Percentiles rank a stretch among this genome's conserved stretches.
Conservation (phyloP, 2,113 vertebrate species). For the Sakesphorus luctuosus region DNA sequence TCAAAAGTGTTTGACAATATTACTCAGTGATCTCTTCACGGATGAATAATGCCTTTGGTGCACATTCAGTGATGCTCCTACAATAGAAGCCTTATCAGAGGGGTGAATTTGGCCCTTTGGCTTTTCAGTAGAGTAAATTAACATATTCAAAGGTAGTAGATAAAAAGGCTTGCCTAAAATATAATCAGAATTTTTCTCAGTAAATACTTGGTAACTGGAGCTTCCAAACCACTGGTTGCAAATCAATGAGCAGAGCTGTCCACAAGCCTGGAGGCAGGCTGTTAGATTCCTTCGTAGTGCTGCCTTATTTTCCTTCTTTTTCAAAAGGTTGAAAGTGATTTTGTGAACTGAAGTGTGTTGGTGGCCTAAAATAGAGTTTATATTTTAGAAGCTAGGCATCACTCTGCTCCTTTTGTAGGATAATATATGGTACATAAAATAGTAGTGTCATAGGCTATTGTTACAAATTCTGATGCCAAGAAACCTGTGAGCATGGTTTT, state of each 20-base stretch:
- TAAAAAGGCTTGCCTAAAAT: slow-evolving; percentile 44
- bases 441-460: background rate
- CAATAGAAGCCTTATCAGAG: slow-evolving; percentile 40
- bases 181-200: slow-evolving; percentile 36
- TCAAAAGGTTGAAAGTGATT: background rate
- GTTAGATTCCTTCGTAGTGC: slow-evolving; percentile 24
- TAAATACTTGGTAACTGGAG: background rate
- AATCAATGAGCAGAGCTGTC: slow-evolving; percentile 27
- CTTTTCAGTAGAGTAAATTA: slow-evolving; percentile 50
- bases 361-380: background rate
- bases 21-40: slow-evolving; percentile 1
- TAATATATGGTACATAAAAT: background rate
- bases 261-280: background rate
- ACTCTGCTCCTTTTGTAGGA: background rate
- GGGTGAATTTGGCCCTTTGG: slow-evolving; percentile 40
- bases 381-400: background rate
- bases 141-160: slow-evolving; percentile 60
- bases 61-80: slow-evolving; percentile 15
- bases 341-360: background rate
- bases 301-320: slow-evolving; percentile 2
- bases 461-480: background rate
- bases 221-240: background rate
- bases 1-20: slow-evolving; percentile 26
- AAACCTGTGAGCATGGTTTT: background rate
- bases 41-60: slow-evolving; percentile 45